phyloP scores from a whole-genome alignment of 2,113 vertebrate genomes.

The Cepphus grylle region DNA sequence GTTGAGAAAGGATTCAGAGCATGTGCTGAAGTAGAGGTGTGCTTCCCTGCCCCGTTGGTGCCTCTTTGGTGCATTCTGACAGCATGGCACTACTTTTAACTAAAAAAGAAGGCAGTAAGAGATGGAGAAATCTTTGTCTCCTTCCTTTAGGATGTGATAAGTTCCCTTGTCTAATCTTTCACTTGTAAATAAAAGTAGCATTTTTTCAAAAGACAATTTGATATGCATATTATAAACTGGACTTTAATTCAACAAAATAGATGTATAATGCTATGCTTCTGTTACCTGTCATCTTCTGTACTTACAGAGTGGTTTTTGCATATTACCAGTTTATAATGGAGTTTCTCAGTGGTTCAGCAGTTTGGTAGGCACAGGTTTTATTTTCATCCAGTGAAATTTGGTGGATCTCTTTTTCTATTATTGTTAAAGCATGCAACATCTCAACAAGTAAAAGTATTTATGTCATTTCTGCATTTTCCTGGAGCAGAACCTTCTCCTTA shows the following conservation, averaged over 20 bases:
- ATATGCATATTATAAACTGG: not conserved
- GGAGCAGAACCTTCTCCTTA: not conserved
- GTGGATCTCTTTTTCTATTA: not conserved
- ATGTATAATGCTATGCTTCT: not conserved
- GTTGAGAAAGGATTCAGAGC: not conserved
- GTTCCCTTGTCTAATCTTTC: not conserved
- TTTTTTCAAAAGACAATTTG: not conserved
- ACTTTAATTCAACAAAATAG: not conserved
- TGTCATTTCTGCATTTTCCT: not conserved
- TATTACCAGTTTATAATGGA: not conserved
- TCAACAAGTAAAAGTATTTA: not conserved
- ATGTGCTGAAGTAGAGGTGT: not conserved
- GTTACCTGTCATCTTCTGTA: not conserved
- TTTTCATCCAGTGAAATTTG: not conserved
- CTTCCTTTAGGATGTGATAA: not conserved
- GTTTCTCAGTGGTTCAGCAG: not conserved
- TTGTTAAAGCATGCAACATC: not conserved
- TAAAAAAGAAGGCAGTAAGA: not conserved
- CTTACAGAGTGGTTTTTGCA: not conserved
- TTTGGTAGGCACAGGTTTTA: not conserved
- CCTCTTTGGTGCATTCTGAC: not conserved
- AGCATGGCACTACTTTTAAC: not conserved
- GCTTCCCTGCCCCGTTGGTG: not conserved
- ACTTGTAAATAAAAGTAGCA: not conserved
- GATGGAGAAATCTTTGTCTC: not conserved